A percentile compares a stretch with the other conserved stretches of the same genome.
These are phyloP conservation scores for Dicrostonyx torquatus DNA, from an alignment of 2,797 vertebrate genomes.

Conservation along the genomic window DNA sequence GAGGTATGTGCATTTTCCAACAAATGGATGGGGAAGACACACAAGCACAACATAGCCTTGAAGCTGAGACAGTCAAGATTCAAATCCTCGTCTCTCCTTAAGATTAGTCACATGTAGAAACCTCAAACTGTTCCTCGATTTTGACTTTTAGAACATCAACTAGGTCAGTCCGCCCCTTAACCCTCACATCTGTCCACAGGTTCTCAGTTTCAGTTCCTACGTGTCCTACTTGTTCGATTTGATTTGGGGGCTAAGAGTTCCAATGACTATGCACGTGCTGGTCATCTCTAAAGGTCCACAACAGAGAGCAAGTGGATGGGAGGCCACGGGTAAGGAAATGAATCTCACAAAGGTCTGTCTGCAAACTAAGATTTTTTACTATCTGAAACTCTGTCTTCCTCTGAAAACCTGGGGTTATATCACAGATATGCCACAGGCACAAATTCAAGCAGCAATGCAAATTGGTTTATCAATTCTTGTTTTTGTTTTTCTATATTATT, in stretches of 20 bases:
- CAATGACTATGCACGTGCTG: not conserved
- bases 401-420: conserved; percentile 25
- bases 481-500: not conserved
- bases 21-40: conserved; percentile 2
- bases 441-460: conserved; percentile 26
- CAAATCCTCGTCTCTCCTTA: conserved; percentile 18
- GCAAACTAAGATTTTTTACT: conserved; percentile 42
- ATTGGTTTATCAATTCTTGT: conserved; percentile 24
- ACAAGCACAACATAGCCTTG: not conserved
- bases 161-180: not conserved
- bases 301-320: not conserved
- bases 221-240: not conserved
- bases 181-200: not conserved
- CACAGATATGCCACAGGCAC: conserved; percentile 22
- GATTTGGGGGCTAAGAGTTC: conserved; percentile 32
- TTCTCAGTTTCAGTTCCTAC: conserved; percentile 20
- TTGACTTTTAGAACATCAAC: not conserved
- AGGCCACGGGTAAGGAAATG: not conserved
- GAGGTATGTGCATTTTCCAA: not conserved
- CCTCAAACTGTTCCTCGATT: conserved; percentile 10
- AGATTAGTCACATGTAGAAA: conserved; percentile 16
- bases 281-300: not conserved
- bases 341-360: conserved; percentile 55
- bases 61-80: not conserved
- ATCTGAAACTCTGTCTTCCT: conserved; percentile 56